Conservation (phyloP, 2,797 vertebrate species). For the Sebastes diaconus region DNA sequence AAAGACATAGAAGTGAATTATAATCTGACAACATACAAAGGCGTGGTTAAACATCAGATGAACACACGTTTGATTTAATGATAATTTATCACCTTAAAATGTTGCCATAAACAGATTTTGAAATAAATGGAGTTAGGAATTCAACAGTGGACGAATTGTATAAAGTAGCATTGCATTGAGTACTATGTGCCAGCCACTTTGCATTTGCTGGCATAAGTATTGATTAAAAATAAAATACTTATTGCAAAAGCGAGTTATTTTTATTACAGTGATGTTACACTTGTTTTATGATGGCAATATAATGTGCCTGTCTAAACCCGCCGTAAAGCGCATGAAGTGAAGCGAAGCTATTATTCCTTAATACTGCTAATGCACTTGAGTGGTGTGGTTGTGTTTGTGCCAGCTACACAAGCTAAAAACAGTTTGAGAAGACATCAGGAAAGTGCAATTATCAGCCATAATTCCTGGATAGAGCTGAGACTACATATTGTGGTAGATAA, state of each 20-base stretch:
- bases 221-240: neutral
- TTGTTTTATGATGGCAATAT: conserved; percentile 7
- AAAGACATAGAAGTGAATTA: neutral
- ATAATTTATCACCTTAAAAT: neutral
- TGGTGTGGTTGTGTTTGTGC: neutral
- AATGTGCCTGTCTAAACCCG: neutral
- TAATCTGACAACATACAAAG: neutral
- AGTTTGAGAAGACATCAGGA: neutral
- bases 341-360: neutral
- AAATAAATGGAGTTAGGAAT: neutral
- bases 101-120: neutral
- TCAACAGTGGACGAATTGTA: neutral
- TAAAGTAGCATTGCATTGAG: neutral
- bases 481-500: neutral
- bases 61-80: neutral
- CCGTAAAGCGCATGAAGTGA: neutral
- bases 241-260: neutral
- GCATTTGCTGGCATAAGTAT: neutral
- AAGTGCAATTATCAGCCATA: neutral
- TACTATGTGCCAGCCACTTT: neutral
- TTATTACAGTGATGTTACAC: neutral
- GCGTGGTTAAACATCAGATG: neutral
- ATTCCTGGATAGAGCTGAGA: neutral
- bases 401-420: neutral
- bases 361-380: conserved; percentile 2